A percentile compares a stretch with the other conserved stretches of the same genome.
These are phyloP conservation scores for Tryphoninae sp. DNA, from an alignment of 2,888 invertebrate species.

Conservation along the genomic window DNA sequence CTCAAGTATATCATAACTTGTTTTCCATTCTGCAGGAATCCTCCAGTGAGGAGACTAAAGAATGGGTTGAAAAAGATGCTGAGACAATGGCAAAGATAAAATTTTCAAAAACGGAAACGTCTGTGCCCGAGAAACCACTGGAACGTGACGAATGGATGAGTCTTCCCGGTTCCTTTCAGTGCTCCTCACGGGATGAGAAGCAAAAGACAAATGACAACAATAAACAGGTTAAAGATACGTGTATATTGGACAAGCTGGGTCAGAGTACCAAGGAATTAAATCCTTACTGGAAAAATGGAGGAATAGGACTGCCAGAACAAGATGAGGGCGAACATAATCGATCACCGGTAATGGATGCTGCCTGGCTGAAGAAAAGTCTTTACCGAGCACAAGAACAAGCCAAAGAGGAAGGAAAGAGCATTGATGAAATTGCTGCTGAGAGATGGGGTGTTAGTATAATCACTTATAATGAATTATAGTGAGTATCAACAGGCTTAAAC, in stretches of 20 bases:
- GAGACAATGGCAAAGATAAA: background rate
- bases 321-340: slow-evolving; percentile 79
- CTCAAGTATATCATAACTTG: slow-evolving; percentile 17
- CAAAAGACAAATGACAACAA: slow-evolving; percentile 81
- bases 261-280: slow-evolving; percentile 91
- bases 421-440: slow-evolving; percentile 84
- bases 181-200: slow-evolving; percentile 80
- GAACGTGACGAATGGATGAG: slow-evolving; percentile 92
- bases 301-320: slow-evolving; percentile 88
- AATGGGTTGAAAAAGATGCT: slow-evolving; percentile 85
- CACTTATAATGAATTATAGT: background rate
- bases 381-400: slow-evolving; percentile 83
- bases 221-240: slow-evolving; percentile 83
- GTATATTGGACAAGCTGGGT: slow-evolving; percentile 86
- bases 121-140: slow-evolving; percentile 65
- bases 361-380: slow-evolving; percentile 83
- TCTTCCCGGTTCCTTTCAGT: slow-evolving; percentile 83
- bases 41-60: slow-evolving; percentile 80
- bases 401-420: slow-evolving; percentile 81
- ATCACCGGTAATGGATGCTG: slow-evolving; percentile 74
- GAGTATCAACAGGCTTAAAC: background rate
- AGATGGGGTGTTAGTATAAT: slow-evolving; percentile 83
- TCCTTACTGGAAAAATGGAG: slow-evolving; percentile 96
- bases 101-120: slow-evolving; percentile 4
- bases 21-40: slow-evolving; percentile 58